Base-by-base conservation (phyloP, 2,113 vertebrate species). In the Phyllostomus hastatus region DNA sequence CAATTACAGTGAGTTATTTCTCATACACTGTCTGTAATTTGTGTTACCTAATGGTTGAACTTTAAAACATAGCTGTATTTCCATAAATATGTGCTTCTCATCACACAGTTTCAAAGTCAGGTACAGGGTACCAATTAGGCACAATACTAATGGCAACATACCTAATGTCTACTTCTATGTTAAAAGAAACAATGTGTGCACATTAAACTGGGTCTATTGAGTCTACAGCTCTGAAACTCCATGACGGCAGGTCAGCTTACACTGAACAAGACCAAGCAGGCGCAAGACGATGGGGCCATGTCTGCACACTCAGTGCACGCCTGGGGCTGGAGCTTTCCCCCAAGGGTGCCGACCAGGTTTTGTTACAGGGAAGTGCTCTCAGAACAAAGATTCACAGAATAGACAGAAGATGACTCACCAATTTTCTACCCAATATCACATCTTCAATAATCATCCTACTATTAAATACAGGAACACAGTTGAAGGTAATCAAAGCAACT, bases 1-100 rank as follows among this genome's bases (percentile, higher is more conserved):
- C 84, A 90, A 92, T 95, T 98, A 90, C 8, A 94, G 17, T 91
- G 88, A 97, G 83, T 90, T 95, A 96, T 95, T 92, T 88, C 43
- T 80, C 59, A 90, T 83, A 92, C 17, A 67, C 57, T 76, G 38
- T 35, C 72, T 92, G 16, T 26, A 95, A 94, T 94, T 95, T 96
- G 81, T 81, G 54, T 90, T 95, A 90, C 84, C 84, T 97, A 95
- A 92, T 96, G 95, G 72, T 52, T 82, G 43, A 8, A 88, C 95
- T 96, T 97, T 52, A 95, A 97, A 97, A 88, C 33, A 61, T 54
- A 96, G 73, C 66, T 59, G 10, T 75, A 78, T 90, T 95, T 88
- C 48, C 24, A 82, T 79, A 95, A 97, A 69, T 64, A 11, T 82
- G 33, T 88, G n/a, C 50, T 94, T 97, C 69, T 94, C 48, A 87